Percentiles rank a stretch among this genome's conserved stretches.
Conservation (phyloP, 2,888 invertebrate species). For the Euzophera pinguis region DNA sequence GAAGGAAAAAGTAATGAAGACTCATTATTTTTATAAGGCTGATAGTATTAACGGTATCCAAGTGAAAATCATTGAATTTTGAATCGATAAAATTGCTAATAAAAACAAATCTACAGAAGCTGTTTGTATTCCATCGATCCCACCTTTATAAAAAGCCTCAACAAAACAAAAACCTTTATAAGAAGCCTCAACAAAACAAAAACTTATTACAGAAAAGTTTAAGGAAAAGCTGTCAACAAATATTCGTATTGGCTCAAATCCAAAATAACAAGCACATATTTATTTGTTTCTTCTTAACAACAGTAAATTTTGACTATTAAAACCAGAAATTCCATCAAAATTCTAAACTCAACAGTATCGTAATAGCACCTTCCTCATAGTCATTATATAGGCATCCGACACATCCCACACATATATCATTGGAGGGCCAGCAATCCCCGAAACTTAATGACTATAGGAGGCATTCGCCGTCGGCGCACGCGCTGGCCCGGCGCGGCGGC, state of each 20-base stretch:
- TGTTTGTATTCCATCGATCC: not conserved
- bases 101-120: not conserved
- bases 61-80: not conserved
- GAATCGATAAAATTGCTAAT: not conserved
- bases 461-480: conserved; percentile 59
- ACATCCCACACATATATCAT: conserved; percentile 65
- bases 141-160: not conserved
- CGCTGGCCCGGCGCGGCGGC: conserved; percentile 22
- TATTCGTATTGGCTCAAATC: not conserved
- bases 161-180: not conserved
- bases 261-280: not conserved
- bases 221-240: not conserved
- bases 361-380: conserved; percentile 36
- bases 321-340: not conserved
- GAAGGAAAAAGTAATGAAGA: not conserved
- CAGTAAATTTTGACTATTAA: not conserved
- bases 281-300: not conserved
- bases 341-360: conserved; percentile 22
- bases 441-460: conserved; percentile 73
- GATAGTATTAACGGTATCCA: not conserved
- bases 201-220: not conserved
- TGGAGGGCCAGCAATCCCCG: conserved; percentile 55
- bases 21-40: not conserved
- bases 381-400: conserved; percentile 69
- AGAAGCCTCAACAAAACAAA: not conserved